Conservation (phyloP, 1,140 invertebrate species). For the Colletes gigas region DNA sequence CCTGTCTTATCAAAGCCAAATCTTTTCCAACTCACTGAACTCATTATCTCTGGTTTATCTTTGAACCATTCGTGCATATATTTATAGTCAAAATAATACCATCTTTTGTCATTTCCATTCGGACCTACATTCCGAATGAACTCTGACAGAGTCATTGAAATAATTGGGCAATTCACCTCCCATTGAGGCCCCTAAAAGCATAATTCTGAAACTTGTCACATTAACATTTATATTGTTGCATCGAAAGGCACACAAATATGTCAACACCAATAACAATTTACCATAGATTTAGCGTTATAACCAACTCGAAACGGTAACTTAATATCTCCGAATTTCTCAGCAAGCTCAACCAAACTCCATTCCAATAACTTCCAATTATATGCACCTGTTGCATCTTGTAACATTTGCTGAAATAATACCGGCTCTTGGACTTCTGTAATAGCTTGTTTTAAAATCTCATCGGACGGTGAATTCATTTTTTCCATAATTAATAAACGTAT, state of each 20-base stretch:
- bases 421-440: conserved; percentile 71
- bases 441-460: conserved; percentile 57
- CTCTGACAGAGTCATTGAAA: conserved; percentile 83
- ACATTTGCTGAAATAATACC: conserved; percentile 72
- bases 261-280: conserved; percentile 60
- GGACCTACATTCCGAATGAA: conserved; percentile 82
- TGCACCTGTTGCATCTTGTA: conserved; percentile 62
- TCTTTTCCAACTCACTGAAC: conserved; percentile 87
- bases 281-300: conserved; percentile 73
- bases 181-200: conserved; percentile 85
- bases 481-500: conserved; percentile 13
- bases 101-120: conserved; percentile 77
- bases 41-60: conserved; percentile 83
- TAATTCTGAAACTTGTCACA: conserved; percentile 12
- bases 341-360: conserved; percentile 79
- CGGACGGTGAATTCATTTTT: conserved; percentile 37
- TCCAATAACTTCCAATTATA: conserved; percentile 75
- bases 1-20: conserved; percentile 89
- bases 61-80: conserved; percentile 87
- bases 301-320: conserved; percentile 80
- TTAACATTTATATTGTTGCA: not conserved
- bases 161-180: conserved; percentile 85
- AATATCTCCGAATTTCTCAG: conserved; percentile 72
- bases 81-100: conserved; percentile 94
- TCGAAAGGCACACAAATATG: not conserved